Conservation (phyloP, 2,113 vertebrate species). For the Pomatostomus ruficeps region DNA sequence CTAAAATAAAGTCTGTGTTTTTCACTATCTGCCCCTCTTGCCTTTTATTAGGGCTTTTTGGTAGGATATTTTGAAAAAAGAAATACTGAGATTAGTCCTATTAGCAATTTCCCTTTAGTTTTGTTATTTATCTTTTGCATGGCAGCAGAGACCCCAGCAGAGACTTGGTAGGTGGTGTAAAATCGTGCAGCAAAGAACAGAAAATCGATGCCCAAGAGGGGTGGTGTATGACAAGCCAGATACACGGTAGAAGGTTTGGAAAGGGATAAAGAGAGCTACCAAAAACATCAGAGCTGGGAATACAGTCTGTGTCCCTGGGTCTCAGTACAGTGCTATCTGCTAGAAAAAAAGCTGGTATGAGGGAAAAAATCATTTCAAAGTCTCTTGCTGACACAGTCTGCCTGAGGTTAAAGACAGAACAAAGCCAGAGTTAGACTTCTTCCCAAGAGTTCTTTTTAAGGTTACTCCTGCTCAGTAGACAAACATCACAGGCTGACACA, state of each 20-base stretch:
- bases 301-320: background rate
- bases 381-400: background rate
- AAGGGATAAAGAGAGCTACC: background rate
- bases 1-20: background rate
- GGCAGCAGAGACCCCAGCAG: rapidly evolving
- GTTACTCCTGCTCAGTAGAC: background rate
- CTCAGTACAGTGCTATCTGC: background rate
- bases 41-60: background rate
- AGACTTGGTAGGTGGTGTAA: background rate
- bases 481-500: background rate
- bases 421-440: background rate
- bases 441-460: background rate
- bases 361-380: background rate
- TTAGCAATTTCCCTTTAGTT: background rate
- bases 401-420: background rate
- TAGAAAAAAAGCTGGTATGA: background rate
- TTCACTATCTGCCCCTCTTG: background rate
- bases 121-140: background rate
- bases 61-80: background rate
- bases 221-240: background rate
- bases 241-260: background rate
- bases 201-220: background rate
- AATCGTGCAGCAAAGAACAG: background rate
- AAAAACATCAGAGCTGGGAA: background rate
- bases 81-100: background rate